phyloP scores from a whole-genome alignment of 2,888 invertebrate species.

The Eristalinus sepulchralis region DNA sequence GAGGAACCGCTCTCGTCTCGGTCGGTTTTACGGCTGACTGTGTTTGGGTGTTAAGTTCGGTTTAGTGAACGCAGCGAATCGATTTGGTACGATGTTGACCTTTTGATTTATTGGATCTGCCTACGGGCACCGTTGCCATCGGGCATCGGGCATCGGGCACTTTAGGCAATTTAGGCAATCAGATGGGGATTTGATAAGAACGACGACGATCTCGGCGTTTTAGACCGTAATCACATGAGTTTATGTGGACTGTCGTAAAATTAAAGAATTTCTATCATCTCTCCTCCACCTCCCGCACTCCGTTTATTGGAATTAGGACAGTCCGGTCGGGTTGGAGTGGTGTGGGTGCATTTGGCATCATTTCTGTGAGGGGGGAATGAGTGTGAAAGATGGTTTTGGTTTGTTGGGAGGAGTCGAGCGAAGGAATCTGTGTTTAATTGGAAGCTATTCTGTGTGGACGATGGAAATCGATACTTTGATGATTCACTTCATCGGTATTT shows the following conservation, averaged over 20 bases:
- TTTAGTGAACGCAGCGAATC: slow-evolving; percentile 6
- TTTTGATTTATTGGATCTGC: slow-evolving; percentile 64
- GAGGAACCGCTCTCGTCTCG: neutral
- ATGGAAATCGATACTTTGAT: neutral
- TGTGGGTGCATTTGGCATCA: neutral
- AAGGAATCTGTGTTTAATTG: neutral
- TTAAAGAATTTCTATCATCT: slow-evolving; percentile 5
- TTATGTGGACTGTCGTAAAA: slow-evolving; percentile 11
- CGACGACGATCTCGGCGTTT: neutral
- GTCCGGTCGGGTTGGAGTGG: neutral
- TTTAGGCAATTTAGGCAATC: slow-evolving; percentile 11
- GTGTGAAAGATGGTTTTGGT: neutral
- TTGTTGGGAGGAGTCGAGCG: no score
- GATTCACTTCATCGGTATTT: neutral
- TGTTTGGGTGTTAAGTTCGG: neutral
- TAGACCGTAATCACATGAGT: slow-evolving; percentile 5
- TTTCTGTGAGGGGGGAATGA: no score
- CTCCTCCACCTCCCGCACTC: neutral
- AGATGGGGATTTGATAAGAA: neutral
- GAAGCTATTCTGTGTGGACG: neutral
- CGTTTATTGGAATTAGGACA: neutral
- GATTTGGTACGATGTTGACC: slow-evolving; percentile 33
- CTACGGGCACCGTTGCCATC: slow-evolving; percentile 23
- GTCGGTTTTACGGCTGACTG: neutral
- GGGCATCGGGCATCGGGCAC: slow-evolving; percentile 16